Conservation (phyloP, 1,140 invertebrate genomes). For the Drosophila tani region DNA sequence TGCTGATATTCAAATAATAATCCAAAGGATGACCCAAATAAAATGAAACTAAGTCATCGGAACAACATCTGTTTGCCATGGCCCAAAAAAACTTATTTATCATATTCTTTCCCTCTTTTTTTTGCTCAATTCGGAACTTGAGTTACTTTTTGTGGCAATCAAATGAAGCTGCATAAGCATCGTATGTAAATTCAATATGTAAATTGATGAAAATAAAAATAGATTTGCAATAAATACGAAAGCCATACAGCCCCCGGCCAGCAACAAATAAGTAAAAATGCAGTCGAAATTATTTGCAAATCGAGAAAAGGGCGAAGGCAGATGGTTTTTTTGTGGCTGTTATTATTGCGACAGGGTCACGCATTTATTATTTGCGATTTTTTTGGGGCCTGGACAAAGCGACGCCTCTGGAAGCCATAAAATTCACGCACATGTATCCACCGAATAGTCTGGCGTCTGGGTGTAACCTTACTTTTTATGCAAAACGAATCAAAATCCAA, state of each 20-base stretch:
- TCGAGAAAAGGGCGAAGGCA: conserved; percentile 1
- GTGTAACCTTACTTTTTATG: conserved; percentile 53
- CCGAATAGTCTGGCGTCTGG: conserved; percentile 51
- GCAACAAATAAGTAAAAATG: conserved; percentile 36
- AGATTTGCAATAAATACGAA: conserved; percentile 51
- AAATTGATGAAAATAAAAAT: conserved; percentile 37
- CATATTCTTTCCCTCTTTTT: conserved; percentile 2
- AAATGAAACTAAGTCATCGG: conserved; percentile 12
- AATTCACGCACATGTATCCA: conserved; percentile 20
- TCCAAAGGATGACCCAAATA: conserved; percentile 9
- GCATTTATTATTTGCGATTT: conserved; percentile 18
- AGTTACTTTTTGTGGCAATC: conserved; percentile 50
- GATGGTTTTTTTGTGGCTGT: conserved; percentile 24
- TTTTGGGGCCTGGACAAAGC: conserved; percentile 18
- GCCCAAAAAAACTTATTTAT: conserved; percentile 1
- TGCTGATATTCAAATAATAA: conserved; percentile 11
- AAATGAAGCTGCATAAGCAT: conserved; percentile 58
- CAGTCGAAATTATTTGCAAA: conserved; percentile 52
- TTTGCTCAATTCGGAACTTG: neutral
- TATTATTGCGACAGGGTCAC: conserved; percentile 25
- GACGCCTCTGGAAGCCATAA: conserved; percentile 52
- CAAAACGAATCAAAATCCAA: conserved; percentile 67
- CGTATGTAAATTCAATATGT: conserved; percentile 48
- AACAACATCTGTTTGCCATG: conserved; percentile 27
- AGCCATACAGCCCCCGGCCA: conserved; percentile 14